phyloP scores from a whole-genome alignment of 2,113 vertebrate species.

The Actenoides lindsayi region DNA sequence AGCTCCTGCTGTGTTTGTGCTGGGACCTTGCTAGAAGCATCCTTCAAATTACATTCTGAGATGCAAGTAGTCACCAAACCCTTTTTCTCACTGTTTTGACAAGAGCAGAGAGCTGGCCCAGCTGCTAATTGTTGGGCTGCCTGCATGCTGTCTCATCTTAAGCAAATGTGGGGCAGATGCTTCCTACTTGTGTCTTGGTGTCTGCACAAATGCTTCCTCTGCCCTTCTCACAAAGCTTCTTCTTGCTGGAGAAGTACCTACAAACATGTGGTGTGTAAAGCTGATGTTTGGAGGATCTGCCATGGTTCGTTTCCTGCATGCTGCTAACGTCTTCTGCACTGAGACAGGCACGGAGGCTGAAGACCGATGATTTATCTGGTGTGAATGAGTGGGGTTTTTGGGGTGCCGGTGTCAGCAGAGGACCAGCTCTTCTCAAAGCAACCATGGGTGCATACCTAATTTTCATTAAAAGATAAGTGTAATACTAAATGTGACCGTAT shows the following conservation, averaged over 20 bases:
- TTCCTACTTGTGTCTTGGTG: neutral
- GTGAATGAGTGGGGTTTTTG: neutral
- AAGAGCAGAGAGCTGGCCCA: neutral
- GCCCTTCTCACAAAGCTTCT: neutral
- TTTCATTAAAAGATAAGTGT: neutral
- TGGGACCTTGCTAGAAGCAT: neutral
- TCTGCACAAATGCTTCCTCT: neutral
- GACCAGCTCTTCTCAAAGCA: neutral
- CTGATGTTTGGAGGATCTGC: neutral
- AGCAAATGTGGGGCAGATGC: neutral
- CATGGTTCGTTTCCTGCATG: rapidly evolving
- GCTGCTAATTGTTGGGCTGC: neutral
- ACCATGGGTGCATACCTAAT: rapidly evolving
- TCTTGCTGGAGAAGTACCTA: neutral
- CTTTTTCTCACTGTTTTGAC: neutral
- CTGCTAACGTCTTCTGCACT: neutral
- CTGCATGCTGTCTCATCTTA: neutral
- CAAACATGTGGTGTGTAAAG: neutral
- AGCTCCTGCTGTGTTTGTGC: neutral
- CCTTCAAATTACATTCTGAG: neutral
- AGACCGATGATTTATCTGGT: neutral
- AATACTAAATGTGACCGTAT: neutral
- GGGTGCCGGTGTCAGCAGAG: neutral
- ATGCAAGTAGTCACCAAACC: neutral
- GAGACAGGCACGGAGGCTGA: rapidly evolving